Base-by-base conservation (phyloP, 2,888 invertebrate genomes). In the Autographa pulchrina region DNA sequence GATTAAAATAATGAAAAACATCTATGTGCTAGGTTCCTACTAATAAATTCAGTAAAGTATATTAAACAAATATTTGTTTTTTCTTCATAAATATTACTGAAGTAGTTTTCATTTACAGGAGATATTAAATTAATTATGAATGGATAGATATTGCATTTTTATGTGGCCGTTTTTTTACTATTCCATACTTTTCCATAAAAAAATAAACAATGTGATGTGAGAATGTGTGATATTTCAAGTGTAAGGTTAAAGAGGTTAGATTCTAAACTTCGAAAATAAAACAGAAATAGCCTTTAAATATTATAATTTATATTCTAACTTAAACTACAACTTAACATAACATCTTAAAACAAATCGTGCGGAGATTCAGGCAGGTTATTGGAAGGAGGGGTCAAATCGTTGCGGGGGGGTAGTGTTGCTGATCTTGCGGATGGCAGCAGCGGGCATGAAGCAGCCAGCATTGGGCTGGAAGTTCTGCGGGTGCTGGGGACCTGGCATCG, bases 371-470 rank as follows among this genome's bases (percentile, higher is more conserved):
- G 52, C 68, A 41, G 73, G 52, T 32, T 85, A 88, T n/a, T 85
- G 77, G 65, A 86, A 86, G 14, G 82, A 78, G 20, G 86, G 86
- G 65, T 89, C 82, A 66, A 87, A 89, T 64, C 82, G 80, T 72
- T 85, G 83, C 31, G 88, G 89, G 14, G 88, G 89, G 32, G 84
- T 88, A 0, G 89, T 89, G 72, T 89, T 89, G 73, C 89, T 89
- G 71, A 89, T 86, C 72, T 88, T 89, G 41, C 91, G 85, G 68
- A 91, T 91, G 14, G 89, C 86, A 16, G 91, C 89, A 20, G 91
- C 91, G 25, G 91, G 90, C 91, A 91, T 89, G 80, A 91, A 91
- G 74, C 91, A 91, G 0, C 85, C 87, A 2, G 88, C 85, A 14
- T 83, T 81, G 1, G 83, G 84, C 32, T 85, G 88, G 70, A 84